Conservation (phyloP, 37 sponge, comb jelly and placozoan species). For the Aphrocallistes beatrix region DNA sequence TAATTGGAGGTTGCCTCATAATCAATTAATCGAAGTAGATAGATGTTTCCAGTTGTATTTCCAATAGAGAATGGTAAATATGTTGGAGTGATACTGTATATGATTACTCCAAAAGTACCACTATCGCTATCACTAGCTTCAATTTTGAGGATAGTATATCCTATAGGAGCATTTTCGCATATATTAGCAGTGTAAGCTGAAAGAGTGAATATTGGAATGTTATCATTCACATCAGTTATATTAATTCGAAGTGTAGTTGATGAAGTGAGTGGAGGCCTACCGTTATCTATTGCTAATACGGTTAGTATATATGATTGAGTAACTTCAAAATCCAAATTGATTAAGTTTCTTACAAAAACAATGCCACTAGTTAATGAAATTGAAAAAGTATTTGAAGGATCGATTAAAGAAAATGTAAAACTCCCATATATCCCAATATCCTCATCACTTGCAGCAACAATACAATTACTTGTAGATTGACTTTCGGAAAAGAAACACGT, state of each 20-base stretch:
- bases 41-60: neutral
- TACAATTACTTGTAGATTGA: neutral
- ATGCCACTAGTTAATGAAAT: neutral
- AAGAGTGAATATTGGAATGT: neutral
- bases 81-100: neutral
- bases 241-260: neutral
- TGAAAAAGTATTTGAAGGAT: neutral
- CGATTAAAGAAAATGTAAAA: neutral
- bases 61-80: neutral
- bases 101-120: neutral
- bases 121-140: slow-evolving; percentile 7
- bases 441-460: neutral
- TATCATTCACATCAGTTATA: slow-evolving; percentile 6
- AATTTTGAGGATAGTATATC: neutral
- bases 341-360: neutral
- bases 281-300: neutral
- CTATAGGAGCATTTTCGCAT: neutral
- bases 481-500: neutral
- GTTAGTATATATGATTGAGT: neutral
- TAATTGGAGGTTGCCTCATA: neutral
- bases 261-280: neutral
- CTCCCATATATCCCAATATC: neutral
- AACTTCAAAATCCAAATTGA: neutral
- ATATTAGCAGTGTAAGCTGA: neutral
- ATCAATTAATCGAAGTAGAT: neutral